Evolutionary conservation across 2,888 invertebrate genomes (phyloP).

Genomic region (Chrysolina oricalcia): DNA sequence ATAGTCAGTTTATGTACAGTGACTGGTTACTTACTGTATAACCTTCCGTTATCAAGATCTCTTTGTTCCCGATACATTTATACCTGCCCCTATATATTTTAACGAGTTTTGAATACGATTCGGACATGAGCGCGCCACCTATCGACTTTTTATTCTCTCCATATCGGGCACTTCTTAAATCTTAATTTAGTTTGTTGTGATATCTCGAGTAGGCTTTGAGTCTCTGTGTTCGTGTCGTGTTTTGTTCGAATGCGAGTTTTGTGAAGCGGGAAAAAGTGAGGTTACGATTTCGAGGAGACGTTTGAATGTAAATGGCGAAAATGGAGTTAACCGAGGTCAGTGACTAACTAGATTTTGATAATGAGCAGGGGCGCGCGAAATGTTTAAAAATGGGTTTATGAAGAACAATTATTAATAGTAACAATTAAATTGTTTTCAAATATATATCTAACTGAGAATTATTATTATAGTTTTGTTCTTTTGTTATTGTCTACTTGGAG

Average conservation of each 20-base stretch:
- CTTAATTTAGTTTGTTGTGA: constrained; percentile 53
- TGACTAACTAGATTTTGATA: constrained; percentile 43
- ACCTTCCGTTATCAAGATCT: too few relatives aligned
- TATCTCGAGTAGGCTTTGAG: constrained; percentile 48
- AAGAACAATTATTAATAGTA: not conserved
- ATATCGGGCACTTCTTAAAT: constrained; percentile 37
- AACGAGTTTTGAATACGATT: constrained; percentile 43
- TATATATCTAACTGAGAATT: too few relatives aligned
- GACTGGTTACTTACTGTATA: too few relatives aligned
- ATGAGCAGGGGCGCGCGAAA: not conserved
- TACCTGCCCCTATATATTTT: constrained; percentile 53
- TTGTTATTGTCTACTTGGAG: too few relatives aligned
- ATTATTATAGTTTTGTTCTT: too few relatives aligned
- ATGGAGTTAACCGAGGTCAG: constrained; percentile 63
- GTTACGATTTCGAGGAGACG: constrained; percentile 36
- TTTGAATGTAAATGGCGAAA: constrained; percentile 49
- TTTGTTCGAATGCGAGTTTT: constrained; percentile 12
- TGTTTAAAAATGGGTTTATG: not conserved
- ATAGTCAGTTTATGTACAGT: too few relatives aligned
- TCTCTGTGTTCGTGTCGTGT: constrained; percentile 30
- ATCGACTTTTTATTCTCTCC: constrained; percentile 47
- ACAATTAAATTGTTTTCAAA: too few relatives aligned
- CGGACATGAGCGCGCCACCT: constrained; percentile 54
- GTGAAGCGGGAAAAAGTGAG: constrained; percentile 43
- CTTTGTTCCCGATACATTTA: not conserved